These are phyloP conservation scores for Conus canariensis DNA, from an alignment of 2,888 invertebrate species.

Conservation along the genomic window DNA sequence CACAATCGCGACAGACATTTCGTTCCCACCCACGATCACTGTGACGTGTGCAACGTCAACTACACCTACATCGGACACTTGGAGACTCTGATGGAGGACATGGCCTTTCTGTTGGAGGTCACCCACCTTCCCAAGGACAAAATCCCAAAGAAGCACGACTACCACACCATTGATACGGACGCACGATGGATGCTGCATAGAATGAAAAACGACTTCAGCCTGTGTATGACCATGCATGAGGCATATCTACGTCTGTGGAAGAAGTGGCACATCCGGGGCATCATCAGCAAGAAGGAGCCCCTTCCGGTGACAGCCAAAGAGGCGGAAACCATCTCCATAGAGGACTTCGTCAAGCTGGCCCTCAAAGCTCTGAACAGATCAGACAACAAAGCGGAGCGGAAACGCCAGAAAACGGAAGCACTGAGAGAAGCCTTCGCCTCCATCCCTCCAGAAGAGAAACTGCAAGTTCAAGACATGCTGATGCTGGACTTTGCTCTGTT, in stretches of 20 bases:
- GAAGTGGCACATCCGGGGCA: conserved; percentile 63
- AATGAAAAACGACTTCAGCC: conserved; percentile 37
- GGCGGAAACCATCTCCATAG: conserved; percentile 48
- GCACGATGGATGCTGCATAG: not conserved
- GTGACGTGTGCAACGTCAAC: conserved; percentile 60
- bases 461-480: not conserved
- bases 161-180: not conserved
- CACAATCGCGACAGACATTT: conserved; percentile 62
- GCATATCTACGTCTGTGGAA: conserved; percentile 60
- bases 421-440: conserved; percentile 34
- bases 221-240: conserved; percentile 59
- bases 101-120: conserved; percentile 32
- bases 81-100: conserved; percentile 64
- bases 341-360: conserved; percentile 55
- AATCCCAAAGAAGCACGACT: not conserved
- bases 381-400: conserved; percentile 44
- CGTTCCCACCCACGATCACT: conserved; percentile 65
- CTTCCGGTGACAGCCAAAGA: conserved; percentile 54
- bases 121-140: not conserved
- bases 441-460: not conserved
- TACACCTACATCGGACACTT: conserved; percentile 66
- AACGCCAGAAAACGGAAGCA: conserved; percentile 52
- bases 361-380: conserved; percentile 56
- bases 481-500: conserved; percentile 30
- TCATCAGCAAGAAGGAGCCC: conserved; percentile 58